Evolutionary conservation across 2,888 invertebrate species (phyloP).

Genomic region (Thymelicus sylvestris): DNA sequence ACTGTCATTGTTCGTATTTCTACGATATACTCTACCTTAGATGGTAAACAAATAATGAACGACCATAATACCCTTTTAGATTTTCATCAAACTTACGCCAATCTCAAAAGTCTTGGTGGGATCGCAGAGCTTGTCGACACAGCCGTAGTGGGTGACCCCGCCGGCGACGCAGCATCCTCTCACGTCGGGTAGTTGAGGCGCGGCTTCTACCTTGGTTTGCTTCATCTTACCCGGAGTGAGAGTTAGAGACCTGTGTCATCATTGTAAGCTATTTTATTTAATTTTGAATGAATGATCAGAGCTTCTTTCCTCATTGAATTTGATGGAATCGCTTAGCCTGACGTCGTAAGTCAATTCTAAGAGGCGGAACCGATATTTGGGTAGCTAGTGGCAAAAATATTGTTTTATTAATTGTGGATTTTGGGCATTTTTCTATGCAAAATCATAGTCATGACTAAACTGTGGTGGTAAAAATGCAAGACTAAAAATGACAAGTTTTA

Average conservation of each 20-base stretch:
- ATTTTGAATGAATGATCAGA: too few species aligned
- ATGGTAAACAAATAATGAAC: conserved; percentile 8
- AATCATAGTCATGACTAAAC: too few species aligned
- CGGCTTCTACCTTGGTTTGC: conserved; percentile 81
- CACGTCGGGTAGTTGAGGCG: conserved; percentile 90
- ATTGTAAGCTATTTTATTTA: not conserved
- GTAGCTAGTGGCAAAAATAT: too few species aligned
- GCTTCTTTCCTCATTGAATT: too few species aligned
- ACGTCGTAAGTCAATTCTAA: too few species aligned
- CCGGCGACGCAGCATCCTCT: conserved; percentile 88
- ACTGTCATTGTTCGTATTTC: too few species aligned
- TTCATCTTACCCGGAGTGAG: conserved; percentile 87
- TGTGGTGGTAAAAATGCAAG: too few species aligned
- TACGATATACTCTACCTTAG: not conserved
- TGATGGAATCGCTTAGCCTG: too few species aligned
- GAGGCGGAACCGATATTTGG: too few species aligned
- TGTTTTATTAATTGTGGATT: too few species aligned
- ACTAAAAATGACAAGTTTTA: too few species aligned
- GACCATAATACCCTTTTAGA: conserved; percentile 6
- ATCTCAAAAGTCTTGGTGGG: conserved; percentile 85
- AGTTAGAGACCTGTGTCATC: conserved; percentile 84
- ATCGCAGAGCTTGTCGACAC: conserved; percentile 92
- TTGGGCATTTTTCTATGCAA: too few species aligned
- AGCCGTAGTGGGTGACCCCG: conserved; percentile 90
- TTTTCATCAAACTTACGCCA: conserved; percentile 61